These are phyloP conservation scores for Stegana nigrithorax DNA, from an alignment of 2,888 invertebrate species.

Conservation along the genomic window DNA sequence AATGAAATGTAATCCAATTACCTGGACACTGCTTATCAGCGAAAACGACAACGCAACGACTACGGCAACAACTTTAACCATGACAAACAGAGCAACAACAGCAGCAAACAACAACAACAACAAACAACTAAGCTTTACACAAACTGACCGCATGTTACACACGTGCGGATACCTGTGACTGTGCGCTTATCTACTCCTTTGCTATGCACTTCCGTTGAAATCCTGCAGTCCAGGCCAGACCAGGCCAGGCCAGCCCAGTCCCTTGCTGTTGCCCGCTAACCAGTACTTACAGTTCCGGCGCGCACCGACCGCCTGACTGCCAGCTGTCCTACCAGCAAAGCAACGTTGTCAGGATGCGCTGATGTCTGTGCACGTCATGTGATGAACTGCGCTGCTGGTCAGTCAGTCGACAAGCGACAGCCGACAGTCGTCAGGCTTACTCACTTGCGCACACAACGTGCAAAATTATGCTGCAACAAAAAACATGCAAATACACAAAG, in stretches of 20 bases:
- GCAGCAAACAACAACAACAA: background rate
- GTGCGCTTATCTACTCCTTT: slow-evolving; percentile 12
- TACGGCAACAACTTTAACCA: no score
- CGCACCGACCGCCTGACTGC: background rate
- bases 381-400: background rate
- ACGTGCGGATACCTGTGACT: background rate
- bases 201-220: background rate
- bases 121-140: background rate
- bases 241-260: background rate
- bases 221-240: background rate
- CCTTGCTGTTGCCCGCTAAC: no score
- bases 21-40: slow-evolving; percentile 49
- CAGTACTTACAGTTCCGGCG: no score
- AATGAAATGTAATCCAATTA: slow-evolving; percentile 51
- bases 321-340: background rate
- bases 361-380: background rate
- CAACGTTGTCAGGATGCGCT: background rate
- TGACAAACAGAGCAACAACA: slow-evolving; percentile 37
- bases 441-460: background rate
- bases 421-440: background rate
- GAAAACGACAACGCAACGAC: no score
- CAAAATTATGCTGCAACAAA: background rate
- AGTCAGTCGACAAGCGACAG: background rate
- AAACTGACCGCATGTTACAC: slow-evolving; percentile 32
- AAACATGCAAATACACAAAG: no score